phyloP scores from a whole-genome alignment of 2,888 invertebrate species.

The Melinaea marsaeus region DNA sequence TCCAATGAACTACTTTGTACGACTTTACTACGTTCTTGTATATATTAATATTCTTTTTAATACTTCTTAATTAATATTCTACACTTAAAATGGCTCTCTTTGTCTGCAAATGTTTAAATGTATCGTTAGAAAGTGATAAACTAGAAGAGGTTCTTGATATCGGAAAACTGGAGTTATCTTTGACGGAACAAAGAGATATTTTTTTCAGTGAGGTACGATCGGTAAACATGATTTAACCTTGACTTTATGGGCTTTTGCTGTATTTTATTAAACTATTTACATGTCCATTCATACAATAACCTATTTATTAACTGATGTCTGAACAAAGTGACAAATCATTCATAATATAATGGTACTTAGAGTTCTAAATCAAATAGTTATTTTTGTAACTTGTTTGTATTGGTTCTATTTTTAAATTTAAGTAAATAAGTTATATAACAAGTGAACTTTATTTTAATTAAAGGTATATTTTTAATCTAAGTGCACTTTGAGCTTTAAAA shows the following conservation, averaged over 20 bases:
- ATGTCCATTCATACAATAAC: neutral
- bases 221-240: constrained; percentile 72
- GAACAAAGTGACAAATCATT: constrained; percentile 12
- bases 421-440: constrained; percentile 22
- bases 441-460: neutral
- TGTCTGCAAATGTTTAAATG: constrained; percentile 88
- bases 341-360: constrained; percentile 1
- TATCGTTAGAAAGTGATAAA: constrained; percentile 80
- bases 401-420: constrained; percentile 17
- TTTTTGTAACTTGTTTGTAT: constrained; percentile 34
- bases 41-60: constrained; percentile 56
- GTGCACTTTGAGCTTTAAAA: neutral
- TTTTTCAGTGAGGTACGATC: constrained; percentile 82
- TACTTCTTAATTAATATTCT: constrained; percentile 38
- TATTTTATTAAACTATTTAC: constrained; percentile 1
- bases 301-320: constrained; percentile 2
- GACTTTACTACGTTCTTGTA: constrained; percentile 53
- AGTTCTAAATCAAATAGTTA: constrained; percentile 34
- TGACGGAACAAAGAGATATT: constrained; percentile 78
- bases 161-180: constrained; percentile 76
- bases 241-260: constrained; percentile 37
- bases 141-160: constrained; percentile 76
- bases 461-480: constrained; percentile 5
- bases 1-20: constrained; percentile 47
- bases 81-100: constrained; percentile 72